Conservation (phyloP, 2,113 vertebrate genomes). For the Mormyrus lacerda region DNA sequence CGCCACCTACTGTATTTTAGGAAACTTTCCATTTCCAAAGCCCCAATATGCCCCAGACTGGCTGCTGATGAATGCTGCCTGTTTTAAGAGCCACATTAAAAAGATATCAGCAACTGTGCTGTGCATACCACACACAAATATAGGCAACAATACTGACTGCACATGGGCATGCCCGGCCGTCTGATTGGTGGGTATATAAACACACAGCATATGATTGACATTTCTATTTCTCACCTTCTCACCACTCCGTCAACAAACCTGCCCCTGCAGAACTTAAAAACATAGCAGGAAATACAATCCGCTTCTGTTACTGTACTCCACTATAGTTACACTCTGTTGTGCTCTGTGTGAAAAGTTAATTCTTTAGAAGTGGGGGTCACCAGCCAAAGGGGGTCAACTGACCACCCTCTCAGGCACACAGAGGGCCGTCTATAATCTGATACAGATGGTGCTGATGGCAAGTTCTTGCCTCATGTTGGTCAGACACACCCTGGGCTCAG, state of each 20-base stretch:
- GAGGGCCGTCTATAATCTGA: background rate
- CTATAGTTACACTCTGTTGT: background rate
- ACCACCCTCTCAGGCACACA: background rate
- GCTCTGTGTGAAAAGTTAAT: slow-evolving; percentile 2
- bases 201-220: background rate
- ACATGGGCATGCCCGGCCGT: background rate
- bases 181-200: background rate
- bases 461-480: background rate
- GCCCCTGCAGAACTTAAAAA: background rate
- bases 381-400: background rate
- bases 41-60: slow-evolving; percentile 36
- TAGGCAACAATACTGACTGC: background rate
- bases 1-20: slow-evolving; percentile 46
- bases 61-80: slow-evolving; percentile 39
- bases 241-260: background rate
- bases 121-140: slow-evolving; percentile 30
- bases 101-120: slow-evolving; percentile 45
- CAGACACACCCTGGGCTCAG: background rate
- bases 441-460: background rate
- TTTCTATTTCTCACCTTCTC: background rate
- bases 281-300: background rate
- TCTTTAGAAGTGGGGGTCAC: background rate
- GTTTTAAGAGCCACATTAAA: slow-evolving; percentile 36
- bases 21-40: slow-evolving; percentile 45
- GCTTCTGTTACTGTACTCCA: background rate